phyloP scores from a whole-genome alignment of 2,797 vertebrate species.

The Emydoidea blandingii region DNA sequence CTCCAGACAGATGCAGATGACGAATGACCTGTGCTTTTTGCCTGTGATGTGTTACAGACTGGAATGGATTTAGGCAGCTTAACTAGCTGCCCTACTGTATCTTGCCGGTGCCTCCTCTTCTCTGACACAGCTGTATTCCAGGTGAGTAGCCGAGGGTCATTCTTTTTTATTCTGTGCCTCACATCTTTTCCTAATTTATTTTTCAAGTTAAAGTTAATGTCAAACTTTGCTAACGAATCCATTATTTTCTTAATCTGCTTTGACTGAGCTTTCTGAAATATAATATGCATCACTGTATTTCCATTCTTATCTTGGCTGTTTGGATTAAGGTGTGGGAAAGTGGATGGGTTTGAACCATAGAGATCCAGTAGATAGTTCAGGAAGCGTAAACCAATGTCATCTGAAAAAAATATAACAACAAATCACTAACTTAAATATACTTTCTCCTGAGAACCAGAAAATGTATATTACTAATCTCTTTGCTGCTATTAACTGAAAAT shows the following conservation, averaged over 20 bases:
- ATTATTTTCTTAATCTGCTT: slow-evolving; percentile 77
- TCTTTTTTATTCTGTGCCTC: slow-evolving; percentile 80
- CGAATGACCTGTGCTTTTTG: slow-evolving; percentile 34
- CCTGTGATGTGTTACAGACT: slow-evolving; percentile 51
- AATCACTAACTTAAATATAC: background rate
- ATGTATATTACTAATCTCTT: background rate
- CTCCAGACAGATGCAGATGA: slow-evolving; percentile 36
- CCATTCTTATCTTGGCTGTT: slow-evolving; percentile 80
- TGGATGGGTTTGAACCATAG: slow-evolving; percentile 72
- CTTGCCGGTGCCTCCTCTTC: slow-evolving; percentile 70
- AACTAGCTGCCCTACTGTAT: background rate
- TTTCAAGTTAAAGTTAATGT: slow-evolving; percentile 81
- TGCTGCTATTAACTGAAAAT: background rate
- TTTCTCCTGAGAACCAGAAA: background rate
- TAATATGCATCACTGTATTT: slow-evolving; percentile 84
- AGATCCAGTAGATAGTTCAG: slow-evolving; percentile 80
- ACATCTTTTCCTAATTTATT: slow-evolving; percentile 82
- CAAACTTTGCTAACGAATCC: slow-evolving; percentile 79
- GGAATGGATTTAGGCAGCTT: slow-evolving; percentile 21
- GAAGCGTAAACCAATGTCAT: slow-evolving; percentile 78
- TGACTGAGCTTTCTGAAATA: slow-evolving; percentile 80
- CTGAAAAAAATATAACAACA: slow-evolving; percentile 71
- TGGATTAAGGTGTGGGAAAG: slow-evolving; percentile 80
- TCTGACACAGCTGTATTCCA: slow-evolving; percentile 79
- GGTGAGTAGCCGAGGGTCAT: slow-evolving; percentile 69